Evolutionary conservation across 2,113 vertebrate genomes (phyloP).

Genomic region (Monarcha castaneiventris): DNA sequence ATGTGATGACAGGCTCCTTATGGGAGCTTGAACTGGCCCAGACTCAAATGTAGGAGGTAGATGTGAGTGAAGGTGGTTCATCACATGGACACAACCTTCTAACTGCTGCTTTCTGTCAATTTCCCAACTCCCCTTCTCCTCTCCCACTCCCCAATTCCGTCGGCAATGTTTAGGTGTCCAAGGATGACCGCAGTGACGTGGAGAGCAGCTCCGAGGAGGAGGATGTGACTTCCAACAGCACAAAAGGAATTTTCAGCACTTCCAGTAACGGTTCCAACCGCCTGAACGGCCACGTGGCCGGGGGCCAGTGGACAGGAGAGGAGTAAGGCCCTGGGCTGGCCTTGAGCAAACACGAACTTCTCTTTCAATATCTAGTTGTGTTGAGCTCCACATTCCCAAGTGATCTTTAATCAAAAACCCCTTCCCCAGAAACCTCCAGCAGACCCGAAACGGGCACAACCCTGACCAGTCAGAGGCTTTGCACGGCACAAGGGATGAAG

Average conservation of each 20-base stretch:
- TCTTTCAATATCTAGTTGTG: conserved; percentile 48
- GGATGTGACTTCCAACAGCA: conserved; percentile 50
- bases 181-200: conserved; percentile 94
- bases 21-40: neutral
- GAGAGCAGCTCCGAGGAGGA: conserved; percentile 98
- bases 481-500: conserved; percentile 22
- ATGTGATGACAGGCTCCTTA: neutral
- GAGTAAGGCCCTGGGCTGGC: conserved; percentile 15
- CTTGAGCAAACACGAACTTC: conserved; percentile 43
- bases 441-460: neutral
- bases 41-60: neutral
- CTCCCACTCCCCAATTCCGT: neutral
- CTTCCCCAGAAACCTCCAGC: conserved; percentile 42
- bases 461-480: conserved; percentile 14
- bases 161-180: conserved; percentile 79
- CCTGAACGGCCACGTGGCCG: conserved; percentile 82
- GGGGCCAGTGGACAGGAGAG: conserved; percentile 75
- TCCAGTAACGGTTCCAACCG: conserved; percentile 83
- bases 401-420: conserved; percentile 62
- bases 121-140: neutral
- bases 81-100: neutral
- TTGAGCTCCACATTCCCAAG: conserved; percentile 55
- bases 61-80: neutral
- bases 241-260: conserved; percentile 57
- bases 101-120: neutral